Evolutionary conservation across 2,888 invertebrate species (phyloP).

Genomic region (Eupithecia centaureata): DNA sequence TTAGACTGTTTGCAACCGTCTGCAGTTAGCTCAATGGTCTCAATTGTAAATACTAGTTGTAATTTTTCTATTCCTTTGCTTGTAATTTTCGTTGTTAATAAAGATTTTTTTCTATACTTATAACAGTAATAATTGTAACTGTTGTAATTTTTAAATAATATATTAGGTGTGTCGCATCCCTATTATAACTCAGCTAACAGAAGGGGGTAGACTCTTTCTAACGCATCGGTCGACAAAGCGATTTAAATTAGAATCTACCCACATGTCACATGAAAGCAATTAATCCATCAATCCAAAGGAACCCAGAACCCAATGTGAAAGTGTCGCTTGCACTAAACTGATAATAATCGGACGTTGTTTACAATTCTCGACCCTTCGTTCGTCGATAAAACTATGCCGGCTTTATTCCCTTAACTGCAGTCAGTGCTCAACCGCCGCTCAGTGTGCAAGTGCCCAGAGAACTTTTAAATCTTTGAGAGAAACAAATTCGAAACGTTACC

Average conservation of each 20-base stretch:
- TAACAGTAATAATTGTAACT: no score
- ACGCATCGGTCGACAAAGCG: no score
- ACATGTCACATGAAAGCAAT: neutral
- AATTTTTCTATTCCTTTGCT: no score
- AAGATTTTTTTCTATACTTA: no score
- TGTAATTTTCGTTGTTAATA: no score
- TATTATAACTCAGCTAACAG: neutral
- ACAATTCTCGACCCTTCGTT: conserved; percentile 55
- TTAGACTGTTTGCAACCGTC: no score
- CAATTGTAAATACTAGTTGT: no score
- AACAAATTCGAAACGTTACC: conserved; percentile 37
- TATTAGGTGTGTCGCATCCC: no score
- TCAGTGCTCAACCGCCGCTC: conserved; percentile 52
- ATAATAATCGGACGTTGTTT: conserved; percentile 56
- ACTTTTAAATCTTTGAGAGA: no score
- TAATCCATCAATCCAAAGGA: neutral
- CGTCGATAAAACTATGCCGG: conserved; percentile 63
- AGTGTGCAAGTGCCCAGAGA: conserved; percentile 51
- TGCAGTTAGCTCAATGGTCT: no score
- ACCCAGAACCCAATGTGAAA: conserved; percentile 21
- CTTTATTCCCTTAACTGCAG: conserved; percentile 66
- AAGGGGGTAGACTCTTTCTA: neutral
- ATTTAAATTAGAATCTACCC: neutral
- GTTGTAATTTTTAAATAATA: no score
- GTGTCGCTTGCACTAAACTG: conserved; percentile 39